Conservation (phyloP, 2,797 vertebrate species). For the Microctenopoma steveboyesi region DNA sequence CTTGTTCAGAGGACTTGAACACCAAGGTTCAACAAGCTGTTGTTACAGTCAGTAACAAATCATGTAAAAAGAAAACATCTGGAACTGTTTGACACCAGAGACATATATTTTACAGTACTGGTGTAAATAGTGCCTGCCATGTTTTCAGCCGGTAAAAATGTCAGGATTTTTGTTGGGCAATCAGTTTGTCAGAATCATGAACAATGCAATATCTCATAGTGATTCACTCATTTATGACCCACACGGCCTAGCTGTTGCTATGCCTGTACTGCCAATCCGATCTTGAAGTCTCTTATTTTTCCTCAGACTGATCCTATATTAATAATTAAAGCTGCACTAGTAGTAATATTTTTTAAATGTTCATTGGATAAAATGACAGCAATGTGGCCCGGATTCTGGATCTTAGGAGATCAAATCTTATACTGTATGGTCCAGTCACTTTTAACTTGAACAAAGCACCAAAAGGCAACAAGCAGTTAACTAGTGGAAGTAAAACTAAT, state of each 20-base stretch:
- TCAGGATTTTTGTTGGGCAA: conserved; percentile 14
- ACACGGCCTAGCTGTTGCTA: conserved; percentile 2
- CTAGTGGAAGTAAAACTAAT: neutral
- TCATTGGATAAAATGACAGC: too few species aligned
- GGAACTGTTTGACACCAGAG: neutral
- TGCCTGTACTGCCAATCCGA: neutral
- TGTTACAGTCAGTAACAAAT: conserved; percentile 40
- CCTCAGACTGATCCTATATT: neutral
- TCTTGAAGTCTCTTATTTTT: neutral
- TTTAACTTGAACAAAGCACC: too few species aligned
- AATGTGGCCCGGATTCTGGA: too few species aligned
- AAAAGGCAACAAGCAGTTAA: neutral
- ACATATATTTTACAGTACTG: neutral
- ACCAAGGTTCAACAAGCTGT: conserved; percentile 40
- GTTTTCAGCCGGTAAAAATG: neutral
- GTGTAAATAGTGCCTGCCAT: neutral
- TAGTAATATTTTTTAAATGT: too few species aligned
- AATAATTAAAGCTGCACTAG: too few species aligned
- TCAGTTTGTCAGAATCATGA: conserved; percentile 9
- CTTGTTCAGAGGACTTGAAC: conserved; percentile 46
- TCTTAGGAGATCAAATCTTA: too few species aligned
- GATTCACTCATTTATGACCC: conserved; percentile 12
- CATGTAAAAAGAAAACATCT: neutral
- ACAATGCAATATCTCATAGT: neutral
- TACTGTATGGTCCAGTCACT: too few species aligned